Conservation (phyloP, 2,113 vertebrate species). For the Hydropotes inermis region DNA sequence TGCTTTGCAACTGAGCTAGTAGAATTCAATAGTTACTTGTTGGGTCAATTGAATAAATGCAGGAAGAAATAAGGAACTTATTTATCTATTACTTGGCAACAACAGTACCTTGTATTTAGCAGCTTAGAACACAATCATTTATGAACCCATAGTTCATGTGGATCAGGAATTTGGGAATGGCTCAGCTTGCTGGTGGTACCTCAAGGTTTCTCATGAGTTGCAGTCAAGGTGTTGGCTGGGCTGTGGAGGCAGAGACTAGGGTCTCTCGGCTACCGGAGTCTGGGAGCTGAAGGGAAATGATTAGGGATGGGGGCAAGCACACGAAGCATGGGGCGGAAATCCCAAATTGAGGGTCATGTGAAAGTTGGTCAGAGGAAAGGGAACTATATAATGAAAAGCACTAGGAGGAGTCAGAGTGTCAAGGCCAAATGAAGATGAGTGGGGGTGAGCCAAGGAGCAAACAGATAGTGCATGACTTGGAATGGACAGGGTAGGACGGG, state of each 20-base stretch:
- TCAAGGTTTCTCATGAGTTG: neutral
- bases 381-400: neutral
- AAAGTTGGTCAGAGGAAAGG: neutral
- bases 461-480: fast-evolving
- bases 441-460: neutral
- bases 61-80: neutral
- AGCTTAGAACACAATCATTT: neutral
- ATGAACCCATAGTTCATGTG: neutral
- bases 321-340: neutral
- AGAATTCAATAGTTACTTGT: neutral
- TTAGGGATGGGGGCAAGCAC: neutral
- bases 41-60: neutral
- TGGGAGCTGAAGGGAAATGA: neutral
- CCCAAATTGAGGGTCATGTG: neutral
- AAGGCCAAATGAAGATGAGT: neutral
- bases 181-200: neutral
- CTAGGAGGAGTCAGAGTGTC: neutral
- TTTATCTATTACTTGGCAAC: neutral
- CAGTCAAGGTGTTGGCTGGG: neutral
- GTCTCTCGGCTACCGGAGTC: neutral
- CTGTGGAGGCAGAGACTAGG: neutral
- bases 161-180: neutral
- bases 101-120: neutral
- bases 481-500: neutral
- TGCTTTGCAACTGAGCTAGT: neutral